Base-by-base conservation (phyloP, 2,113 vertebrate species). In the Clarias macrocephalus region DNA sequence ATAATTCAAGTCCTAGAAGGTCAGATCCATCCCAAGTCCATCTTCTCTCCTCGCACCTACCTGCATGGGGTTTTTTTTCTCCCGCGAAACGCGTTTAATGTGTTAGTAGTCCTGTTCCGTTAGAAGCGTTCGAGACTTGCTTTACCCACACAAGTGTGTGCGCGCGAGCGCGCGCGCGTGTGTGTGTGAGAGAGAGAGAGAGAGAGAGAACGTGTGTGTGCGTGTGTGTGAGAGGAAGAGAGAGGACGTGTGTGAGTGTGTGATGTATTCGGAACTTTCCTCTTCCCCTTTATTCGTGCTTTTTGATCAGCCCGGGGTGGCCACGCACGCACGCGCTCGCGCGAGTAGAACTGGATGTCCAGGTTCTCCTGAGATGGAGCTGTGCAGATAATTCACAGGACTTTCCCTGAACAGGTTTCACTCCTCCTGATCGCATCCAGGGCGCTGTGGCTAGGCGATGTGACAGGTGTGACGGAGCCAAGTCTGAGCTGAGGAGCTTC, bases 11-110 rank as follows among this genome's bases (percentile, higher is more conserved):
- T 89, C 85, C 88, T 90, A 92, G 86, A 91, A 90, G 90, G 89
- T 92, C 92, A 92, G 82, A 90, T 92, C 89, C 90, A 54, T 91
- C 57, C 77, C 87, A 72, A 82, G 85, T 88, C 21, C 79, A 87
- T 83, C 82, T 62, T 88, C 73, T 85, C 77, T 62, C 91, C 88
- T 92, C 91, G 90, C 75, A 86, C 88, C 93, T 93, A 92, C 93
- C 92, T 92, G 89, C 90, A 30, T 91, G 12, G 28, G 5, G 1
- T 25, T 6, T 28, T n/a, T 48, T 54, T 16, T 16, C 56, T 0
- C 21, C 82, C 84, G 76, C 12, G 88, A 88, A 89, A 73, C 77
- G 85, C 86, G 37, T 77, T 89, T 92, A 86, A 87, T 77, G 87
- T 86, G 90, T 85, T 86, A 63, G 54, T 66, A 62, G 62, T 92